Base-by-base conservation (phyloP, 2,113 vertebrate species). In the Podiceps cristatus region DNA sequence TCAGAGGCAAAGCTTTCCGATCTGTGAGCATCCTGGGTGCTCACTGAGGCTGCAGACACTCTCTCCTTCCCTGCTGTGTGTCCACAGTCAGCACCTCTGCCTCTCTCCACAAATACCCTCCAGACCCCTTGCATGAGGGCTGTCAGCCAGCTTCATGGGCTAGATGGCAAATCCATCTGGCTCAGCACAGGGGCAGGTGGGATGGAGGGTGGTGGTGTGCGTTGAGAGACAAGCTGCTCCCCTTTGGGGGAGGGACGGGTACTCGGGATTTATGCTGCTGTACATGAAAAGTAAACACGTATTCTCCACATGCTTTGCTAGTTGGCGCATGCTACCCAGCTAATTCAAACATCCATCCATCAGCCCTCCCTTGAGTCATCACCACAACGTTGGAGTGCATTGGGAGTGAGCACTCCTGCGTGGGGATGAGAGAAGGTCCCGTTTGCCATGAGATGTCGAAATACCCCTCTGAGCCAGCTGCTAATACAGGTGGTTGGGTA, bases 331-430 rank as follows among this genome's bases (percentile, higher is more conserved):
- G 89, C 87, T 93, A 73, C 91, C 59, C 81, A 3, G 76, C 93
- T 96, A 85, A 91, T 97, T 94, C 91, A 96, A 97, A 95, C 89
- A 91, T 12, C 74, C 94, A 97, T 97, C 95, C 77, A 87, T 97
- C 96, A 97, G 44, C 37, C 45, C 55, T 95, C 18, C 73, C 77
- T 95, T 91, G 89, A 96, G 84, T 94, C 89, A 96, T 64, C 93
- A 59, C 79, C 44, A 76, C 84, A 85, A 50, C 50, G 52, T 4
- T 2, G 25, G 62, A 66, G 25, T 13, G 13, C 42, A 49, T 1
- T n/a, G 19, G 80, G 91, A 94, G 77, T 80, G 45, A 93, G 62
- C 71, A 40, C 71, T 95, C 84, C 87, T 87, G 82, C 74, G 49
- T 40, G 90, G 80, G 77, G 49, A 62, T 76, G 74, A 58, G 77